phyloP scores from a whole-genome alignment of 1,140 invertebrate genomes.

The Trypoxylus dichotomus region DNA sequence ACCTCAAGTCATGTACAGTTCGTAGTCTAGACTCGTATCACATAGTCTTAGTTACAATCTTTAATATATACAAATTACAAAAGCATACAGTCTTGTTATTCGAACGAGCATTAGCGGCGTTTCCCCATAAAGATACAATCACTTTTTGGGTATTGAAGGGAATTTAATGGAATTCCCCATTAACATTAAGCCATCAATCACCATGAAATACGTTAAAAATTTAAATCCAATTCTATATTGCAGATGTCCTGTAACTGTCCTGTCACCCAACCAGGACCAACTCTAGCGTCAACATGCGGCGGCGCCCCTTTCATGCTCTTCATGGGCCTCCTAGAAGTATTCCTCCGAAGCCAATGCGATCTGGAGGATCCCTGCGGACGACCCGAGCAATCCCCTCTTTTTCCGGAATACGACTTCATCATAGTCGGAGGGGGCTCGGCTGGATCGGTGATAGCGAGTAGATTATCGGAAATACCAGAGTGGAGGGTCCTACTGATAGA shows the following conservation, averaged over 20 bases:
- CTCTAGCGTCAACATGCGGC: slow-evolving; percentile 77
- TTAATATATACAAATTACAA: too few species aligned
- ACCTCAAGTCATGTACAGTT: too few species aligned
- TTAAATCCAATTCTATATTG: slow-evolving; percentile 11
- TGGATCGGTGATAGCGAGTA: slow-evolving; percentile 78
- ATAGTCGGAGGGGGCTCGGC: slow-evolving; percentile 87
- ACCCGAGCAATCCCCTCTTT: slow-evolving; percentile 55
- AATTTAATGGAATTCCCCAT: too few species aligned
- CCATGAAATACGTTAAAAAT: too few species aligned
- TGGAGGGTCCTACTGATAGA: slow-evolving; percentile 82
- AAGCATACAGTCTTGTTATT: too few species aligned
- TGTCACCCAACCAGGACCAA: slow-evolving; percentile 73
- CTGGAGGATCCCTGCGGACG: slow-evolving; percentile 81
- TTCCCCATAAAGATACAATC: too few species aligned
- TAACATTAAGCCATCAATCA: too few species aligned
- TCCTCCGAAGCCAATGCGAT: slow-evolving; percentile 80
- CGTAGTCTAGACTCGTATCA: too few species aligned
- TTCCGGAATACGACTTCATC: slow-evolving; percentile 77
- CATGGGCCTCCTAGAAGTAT: slow-evolving; percentile 83
- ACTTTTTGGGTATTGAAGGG: too few species aligned
- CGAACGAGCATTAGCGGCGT: too few species aligned
- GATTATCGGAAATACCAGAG: slow-evolving; percentile 75
- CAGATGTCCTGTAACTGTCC: slow-evolving; percentile 61
- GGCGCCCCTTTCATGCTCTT: slow-evolving; percentile 82
- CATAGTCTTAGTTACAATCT: too few species aligned